Percentiles rank a stretch among this genome's conserved stretches.
These are phyloP conservation scores for Himantopus leucocephalus DNA, from an alignment of 2,113 vertebrate genomes.

Conservation along the genomic window DNA sequence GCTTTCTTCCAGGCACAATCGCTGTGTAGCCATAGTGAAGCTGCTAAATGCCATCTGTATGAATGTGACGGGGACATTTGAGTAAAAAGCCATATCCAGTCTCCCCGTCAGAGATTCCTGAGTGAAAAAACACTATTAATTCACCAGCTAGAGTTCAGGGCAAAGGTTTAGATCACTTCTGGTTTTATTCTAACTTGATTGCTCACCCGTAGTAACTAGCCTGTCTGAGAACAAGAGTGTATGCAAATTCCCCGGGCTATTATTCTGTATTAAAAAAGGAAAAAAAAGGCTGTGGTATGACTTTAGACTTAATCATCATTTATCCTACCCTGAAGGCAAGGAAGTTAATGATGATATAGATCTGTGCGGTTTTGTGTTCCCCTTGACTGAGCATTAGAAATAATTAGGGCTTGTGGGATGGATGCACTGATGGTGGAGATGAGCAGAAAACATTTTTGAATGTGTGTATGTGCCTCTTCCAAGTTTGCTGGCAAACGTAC, in stretches of 20 bases:
- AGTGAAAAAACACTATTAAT: neutral
- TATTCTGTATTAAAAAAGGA: constrained; percentile 10
- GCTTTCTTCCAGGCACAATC: neutral
- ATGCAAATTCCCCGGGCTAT: constrained; percentile 12
- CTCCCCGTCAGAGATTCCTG: neutral
- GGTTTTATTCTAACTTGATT: constrained; percentile 19
- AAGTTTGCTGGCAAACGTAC: constrained; percentile 1
- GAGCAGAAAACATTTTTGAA: constrained; percentile 15
- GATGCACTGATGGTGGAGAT: constrained; percentile 30
- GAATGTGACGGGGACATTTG: neutral
- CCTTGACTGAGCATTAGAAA: constrained; percentile 55
- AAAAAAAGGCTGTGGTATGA: neutral
- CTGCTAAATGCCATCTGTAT: neutral
- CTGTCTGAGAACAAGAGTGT: neutral
- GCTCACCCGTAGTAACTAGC: constrained; percentile 7
- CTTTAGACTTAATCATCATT: constrained; percentile 62
- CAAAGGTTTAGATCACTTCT: constrained; percentile 15
- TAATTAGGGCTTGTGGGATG: constrained; percentile 62
- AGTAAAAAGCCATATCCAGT: neutral
- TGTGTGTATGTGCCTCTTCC: neutral
- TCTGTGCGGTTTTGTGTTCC: constrained; percentile 62
- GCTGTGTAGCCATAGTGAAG: neutral
- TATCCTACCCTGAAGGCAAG: constrained; percentile 56
- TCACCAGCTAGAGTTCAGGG: neutral
- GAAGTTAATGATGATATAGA: constrained; percentile 66